A percentile compares a stretch with the other conserved stretches of the same genome.
phyloP scores from a whole-genome alignment of 2,888 invertebrate species.

The Troides oblongomaculatus region DNA sequence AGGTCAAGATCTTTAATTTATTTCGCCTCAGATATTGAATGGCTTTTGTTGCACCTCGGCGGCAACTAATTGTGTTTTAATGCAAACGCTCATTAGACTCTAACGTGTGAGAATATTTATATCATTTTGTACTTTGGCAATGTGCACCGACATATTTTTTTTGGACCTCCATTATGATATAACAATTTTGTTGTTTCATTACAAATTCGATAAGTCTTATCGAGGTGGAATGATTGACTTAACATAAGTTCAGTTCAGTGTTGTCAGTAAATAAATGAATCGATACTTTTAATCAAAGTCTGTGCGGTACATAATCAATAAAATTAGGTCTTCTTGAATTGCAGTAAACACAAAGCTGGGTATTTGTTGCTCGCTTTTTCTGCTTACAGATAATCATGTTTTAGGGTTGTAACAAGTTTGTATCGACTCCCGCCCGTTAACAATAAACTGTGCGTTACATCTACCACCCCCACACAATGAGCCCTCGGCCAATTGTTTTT shows the following conservation, averaged over 20 bases:
- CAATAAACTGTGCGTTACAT: slow-evolving; percentile 7
- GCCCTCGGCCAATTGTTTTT: not conserved
- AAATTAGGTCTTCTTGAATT: slow-evolving; percentile 26
- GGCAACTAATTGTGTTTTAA: slow-evolving; percentile 31
- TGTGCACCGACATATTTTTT: not conserved
- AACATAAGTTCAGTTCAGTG: not conserved
- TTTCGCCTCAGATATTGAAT: slow-evolving; percentile 64
- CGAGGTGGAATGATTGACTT: too few relatives aligned
- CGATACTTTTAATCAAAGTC: slow-evolving; percentile 17
- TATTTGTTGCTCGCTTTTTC: slow-evolving; percentile 11
- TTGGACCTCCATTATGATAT: too few relatives aligned
- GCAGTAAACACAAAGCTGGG: slow-evolving; percentile 17
- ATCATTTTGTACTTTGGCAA: slow-evolving; percentile 15
- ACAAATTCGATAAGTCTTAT: not conserved
- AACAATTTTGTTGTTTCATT: not conserved
- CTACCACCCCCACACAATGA: not conserved
- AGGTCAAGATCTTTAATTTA: slow-evolving; percentile 75
- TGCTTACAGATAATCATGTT: slow-evolving; percentile 22
- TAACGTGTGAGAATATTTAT: slow-evolving; percentile 23
- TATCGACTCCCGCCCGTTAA: not conserved
- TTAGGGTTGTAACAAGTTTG: slow-evolving; percentile 25
- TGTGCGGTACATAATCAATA: not conserved
- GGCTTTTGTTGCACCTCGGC: slow-evolving; percentile 43
- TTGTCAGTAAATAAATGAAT: slow-evolving; percentile 15
- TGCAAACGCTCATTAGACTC: slow-evolving; percentile 32